phyloP scores from a whole-genome alignment of 2,797 vertebrate species.

The Poeciliopsis presidionis region DNA sequence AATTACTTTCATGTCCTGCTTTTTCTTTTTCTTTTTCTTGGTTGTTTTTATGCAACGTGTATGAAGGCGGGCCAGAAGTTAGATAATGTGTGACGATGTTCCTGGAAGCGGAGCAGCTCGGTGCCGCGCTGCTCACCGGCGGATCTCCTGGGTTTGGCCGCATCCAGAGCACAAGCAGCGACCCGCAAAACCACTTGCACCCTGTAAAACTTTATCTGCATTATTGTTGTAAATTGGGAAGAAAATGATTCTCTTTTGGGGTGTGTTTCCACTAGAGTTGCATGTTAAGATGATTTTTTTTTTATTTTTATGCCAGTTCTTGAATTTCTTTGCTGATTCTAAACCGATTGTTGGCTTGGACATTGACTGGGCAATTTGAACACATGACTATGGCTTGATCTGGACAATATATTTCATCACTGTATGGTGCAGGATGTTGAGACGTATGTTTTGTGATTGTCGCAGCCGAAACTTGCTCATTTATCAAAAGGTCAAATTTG shows the following conservation, averaged over 20 bases:
- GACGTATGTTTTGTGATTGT: not conserved
- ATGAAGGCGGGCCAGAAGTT: conserved; percentile 43
- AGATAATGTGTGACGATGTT: conserved; percentile 57
- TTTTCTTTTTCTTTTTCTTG: not conserved
- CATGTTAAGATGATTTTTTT: not conserved
- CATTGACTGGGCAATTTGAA: not conserved
- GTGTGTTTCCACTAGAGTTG: not conserved
- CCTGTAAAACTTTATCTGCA: not conserved
- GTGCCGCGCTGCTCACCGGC: conserved; percentile 42
- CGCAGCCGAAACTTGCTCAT: no score
- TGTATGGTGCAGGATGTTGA: not conserved
- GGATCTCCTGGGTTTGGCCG: conserved; percentile 16
- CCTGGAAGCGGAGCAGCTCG: conserved; percentile 39
- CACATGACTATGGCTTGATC: not conserved
- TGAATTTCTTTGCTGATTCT: not conserved
- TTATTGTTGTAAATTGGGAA: not conserved
- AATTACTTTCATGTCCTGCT: conserved; percentile 71
- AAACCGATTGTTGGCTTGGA: not conserved
- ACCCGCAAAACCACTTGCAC: conserved; percentile 19
- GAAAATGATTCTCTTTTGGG: not conserved
- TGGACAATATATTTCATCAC: not conserved
- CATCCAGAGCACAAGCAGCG: not conserved
- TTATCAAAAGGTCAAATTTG: no score
- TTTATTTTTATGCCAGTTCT: not conserved
- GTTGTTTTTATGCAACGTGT: conserved; percentile 6